Conservation (phyloP, 2,113 vertebrate genomes). For the Triplophysa dalaica region DNA sequence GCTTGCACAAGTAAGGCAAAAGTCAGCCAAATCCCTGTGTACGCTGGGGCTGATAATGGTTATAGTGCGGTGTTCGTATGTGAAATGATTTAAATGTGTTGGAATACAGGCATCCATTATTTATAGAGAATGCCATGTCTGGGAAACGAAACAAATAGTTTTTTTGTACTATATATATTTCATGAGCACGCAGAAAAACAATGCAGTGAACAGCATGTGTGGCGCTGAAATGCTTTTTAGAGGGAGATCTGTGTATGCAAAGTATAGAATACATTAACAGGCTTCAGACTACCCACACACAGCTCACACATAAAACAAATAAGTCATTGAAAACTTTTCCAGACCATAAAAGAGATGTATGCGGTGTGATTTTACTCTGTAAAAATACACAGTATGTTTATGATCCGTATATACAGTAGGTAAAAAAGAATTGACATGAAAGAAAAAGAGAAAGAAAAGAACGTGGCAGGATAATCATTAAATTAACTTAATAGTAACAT, state of each 20-base stretch:
- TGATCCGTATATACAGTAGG: background rate
- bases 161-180: conserved; percentile 20
- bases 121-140: conserved; percentile 15
- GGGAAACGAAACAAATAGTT: background rate
- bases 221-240: background rate
- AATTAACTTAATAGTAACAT: too few species aligned
- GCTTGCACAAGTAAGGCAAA: background rate
- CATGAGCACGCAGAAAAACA: conserved; percentile 15
- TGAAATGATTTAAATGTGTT: conserved; percentile 38
- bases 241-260: conserved; percentile 34
- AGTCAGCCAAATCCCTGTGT: background rate
- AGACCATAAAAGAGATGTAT: conserved; percentile 19
- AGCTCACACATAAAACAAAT: conserved; percentile 33
- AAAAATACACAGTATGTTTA: conserved; percentile 1
- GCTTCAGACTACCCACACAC: conserved; percentile 33
- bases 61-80: conserved; percentile 25
- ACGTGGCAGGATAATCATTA: too few species aligned
- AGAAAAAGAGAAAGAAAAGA: background rate
- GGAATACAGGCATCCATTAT: conserved; percentile 39
- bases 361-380: conserved; percentile 7
- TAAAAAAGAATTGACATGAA: background rate
- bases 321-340: conserved; percentile 31
- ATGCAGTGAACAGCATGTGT: conserved; percentile 9
- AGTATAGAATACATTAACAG: conserved; percentile 28
- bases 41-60: conserved; percentile 23